Evolutionary conservation across 2,113 vertebrate species (phyloP), one percentile per base, ranked within the genome.

Genomic region (Eublepharis macularius): DNA sequence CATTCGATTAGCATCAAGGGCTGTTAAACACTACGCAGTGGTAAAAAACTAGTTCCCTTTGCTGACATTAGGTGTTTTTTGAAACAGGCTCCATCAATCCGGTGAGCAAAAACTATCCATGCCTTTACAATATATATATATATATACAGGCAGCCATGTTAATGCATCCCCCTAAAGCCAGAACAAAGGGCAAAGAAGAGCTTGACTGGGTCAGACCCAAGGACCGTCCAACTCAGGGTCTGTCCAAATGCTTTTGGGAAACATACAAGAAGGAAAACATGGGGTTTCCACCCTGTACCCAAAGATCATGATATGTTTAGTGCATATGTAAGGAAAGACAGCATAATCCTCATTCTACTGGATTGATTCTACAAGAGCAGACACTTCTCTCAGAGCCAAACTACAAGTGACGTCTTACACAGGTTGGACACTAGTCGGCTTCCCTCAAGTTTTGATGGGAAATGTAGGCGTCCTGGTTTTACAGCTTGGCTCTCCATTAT

Each of bases 21-120:
- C 63, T 90, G 87, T 95, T 96, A 95, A 97, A 95, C 94, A 95
- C 93, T 93, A 93, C 88, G 88, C 84, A 86, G 90, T 90, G 94
- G 94, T 94, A 60, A 24, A 95, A 96, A 96, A 96, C 95, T 96
- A 95, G 94, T 88, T 96, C 91, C 94, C 92, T 94, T 90, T 95
- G 91, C 95, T 95, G 93, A 93, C 92, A 94, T 95, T 95, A 86
- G 26, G 0, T 92, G 82, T 79, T 96, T 96, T 94, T 82, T 89
- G 89, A 93, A 95, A 93, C 65, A 83, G 92, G 82, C 75, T 94
- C 81, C 11, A 90, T 95, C 92, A 96, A 95, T 94, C 91, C 83
- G 86, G 92, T 85, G 90, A 94, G 84, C 87, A 93, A 88, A 94
- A 95, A 82, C 72, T 90, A 87, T 85, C 90, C 89, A 34, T 73